Percentiles rank a stretch among this genome's conserved stretches.
Evolutionary conservation across 2,113 vertebrate species (phyloP).

Genomic region (Aphyosemion australe): DNA sequence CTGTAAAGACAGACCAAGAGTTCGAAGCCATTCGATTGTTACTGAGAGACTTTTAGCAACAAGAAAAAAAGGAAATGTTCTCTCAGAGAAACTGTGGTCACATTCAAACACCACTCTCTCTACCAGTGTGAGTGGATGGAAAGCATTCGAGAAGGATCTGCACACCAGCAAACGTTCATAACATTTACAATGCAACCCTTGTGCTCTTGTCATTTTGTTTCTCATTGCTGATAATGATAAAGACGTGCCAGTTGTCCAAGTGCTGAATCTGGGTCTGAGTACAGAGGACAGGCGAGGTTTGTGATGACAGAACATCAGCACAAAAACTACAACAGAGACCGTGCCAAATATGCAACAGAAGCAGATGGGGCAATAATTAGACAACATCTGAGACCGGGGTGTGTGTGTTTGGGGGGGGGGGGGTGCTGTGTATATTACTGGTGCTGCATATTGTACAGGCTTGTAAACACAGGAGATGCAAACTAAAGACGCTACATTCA

Average conservation of each 20-base stretch:
- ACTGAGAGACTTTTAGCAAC: constrained; percentile 60
- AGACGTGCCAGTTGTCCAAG: constrained; percentile 68
- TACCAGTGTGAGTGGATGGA: constrained; percentile 37
- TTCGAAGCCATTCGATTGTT: constrained; percentile 66
- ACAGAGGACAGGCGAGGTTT: constrained; percentile 61
- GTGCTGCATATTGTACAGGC: constrained; percentile 72
- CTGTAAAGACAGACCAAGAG: constrained; percentile 59
- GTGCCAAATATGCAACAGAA: constrained; percentile 77
- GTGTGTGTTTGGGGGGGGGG: background rate
- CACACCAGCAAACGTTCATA: constrained; percentile 75
- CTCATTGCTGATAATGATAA: constrained; percentile 59
- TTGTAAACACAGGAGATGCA: constrained; percentile 67
- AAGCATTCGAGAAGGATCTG: constrained; percentile 53
- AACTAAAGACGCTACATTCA: constrained; percentile 70
- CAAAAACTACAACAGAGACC: constrained; percentile 60
- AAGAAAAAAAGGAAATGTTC: constrained; percentile 41
- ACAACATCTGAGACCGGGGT: constrained; percentile 57
- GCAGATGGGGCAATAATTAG: constrained; percentile 75
- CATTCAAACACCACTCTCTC: constrained; percentile 38
- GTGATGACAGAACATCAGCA: constrained; percentile 50
- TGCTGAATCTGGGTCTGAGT: constrained; percentile 61
- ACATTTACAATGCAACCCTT: constrained; percentile 56
- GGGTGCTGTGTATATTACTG: constrained; percentile 56
- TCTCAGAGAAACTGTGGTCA: constrained; percentile 45
- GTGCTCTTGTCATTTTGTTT: constrained; percentile 64